Conservation (phyloP, 2,888 invertebrate genomes). For the Andrena trimmerana region DNA sequence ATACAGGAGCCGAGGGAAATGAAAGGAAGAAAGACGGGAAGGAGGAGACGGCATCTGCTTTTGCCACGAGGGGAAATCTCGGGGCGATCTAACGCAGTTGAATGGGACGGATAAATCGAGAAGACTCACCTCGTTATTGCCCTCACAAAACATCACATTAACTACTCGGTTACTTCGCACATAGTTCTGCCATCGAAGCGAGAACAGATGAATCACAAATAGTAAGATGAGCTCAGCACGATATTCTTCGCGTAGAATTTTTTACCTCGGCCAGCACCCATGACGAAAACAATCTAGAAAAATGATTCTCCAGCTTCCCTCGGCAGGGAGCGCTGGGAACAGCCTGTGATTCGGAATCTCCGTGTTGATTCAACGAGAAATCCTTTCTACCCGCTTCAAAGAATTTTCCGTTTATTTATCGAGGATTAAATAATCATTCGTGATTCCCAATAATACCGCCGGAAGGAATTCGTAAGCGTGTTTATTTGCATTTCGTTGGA, state of each 20-base stretch:
- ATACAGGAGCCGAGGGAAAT: constrained; percentile 5
- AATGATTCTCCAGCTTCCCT: constrained; percentile 20
- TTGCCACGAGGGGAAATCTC: constrained; percentile 40
- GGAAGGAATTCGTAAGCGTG: no score
- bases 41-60: constrained; percentile 28
- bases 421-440: no score
- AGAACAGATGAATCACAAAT: constrained; percentile 73
- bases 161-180: constrained; percentile 80
- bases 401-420: no score
- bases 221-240: constrained; percentile 73
- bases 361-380: neutral
- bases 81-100: constrained; percentile 18
- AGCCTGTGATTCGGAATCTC: neutral
- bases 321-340: constrained; percentile 44
- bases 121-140: constrained; percentile 82
- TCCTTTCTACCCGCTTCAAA: neutral
- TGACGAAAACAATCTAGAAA: constrained; percentile 70
- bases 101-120: constrained; percentile 19
- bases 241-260: constrained; percentile 61
- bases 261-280: constrained; percentile 51
- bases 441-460: no score
- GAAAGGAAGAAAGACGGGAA: no score
- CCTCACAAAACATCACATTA: constrained; percentile 84
- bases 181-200: constrained; percentile 76
- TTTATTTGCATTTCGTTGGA: neutral